Percentiles rank a stretch among this genome's conserved stretches.
Conservation (phyloP, 1,140 invertebrate genomes). For the Drosophila repletoides region DNA sequence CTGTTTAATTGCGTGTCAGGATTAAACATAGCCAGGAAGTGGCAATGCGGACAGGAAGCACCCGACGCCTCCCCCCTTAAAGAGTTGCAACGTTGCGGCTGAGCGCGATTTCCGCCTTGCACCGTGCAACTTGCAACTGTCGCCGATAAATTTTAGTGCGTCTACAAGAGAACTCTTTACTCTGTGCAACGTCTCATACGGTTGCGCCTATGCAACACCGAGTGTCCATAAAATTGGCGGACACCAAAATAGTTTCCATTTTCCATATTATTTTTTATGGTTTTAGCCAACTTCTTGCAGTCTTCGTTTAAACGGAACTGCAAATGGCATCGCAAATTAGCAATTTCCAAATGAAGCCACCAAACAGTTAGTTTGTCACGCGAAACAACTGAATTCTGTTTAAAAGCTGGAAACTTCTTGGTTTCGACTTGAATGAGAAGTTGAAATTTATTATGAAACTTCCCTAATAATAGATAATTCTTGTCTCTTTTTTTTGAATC, state of each 20-base stretch:
- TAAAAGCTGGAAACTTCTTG: no score
- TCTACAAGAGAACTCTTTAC: conserved; percentile 1
- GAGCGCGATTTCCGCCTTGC: conserved; percentile 62
- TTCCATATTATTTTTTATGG: conserved; percentile 20
- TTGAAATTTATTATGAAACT: no score
- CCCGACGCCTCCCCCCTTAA: neutral
- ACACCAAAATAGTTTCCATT: conserved; percentile 16
- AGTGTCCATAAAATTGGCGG: neutral
- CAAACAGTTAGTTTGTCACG: conserved; percentile 15
- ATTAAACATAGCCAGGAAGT: conserved; percentile 60
- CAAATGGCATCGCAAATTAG: conserved; percentile 48
- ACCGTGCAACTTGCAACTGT: conserved; percentile 52
- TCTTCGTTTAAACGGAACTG: conserved; percentile 53
- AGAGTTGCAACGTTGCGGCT: conserved; percentile 45
- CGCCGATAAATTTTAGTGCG: conserved; percentile 68
- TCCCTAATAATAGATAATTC: no score
- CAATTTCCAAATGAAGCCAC: conserved; percentile 35
- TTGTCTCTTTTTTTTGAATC: no score
- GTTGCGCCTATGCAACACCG: conserved; percentile 2
- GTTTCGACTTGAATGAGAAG: no score
- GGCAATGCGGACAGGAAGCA: conserved; percentile 2
- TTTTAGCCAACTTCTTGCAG: conserved; percentile 1
- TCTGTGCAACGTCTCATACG: conserved; percentile 10
- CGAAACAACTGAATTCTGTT: no score
- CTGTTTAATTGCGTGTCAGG: conserved; percentile 64